Conservation (phyloP, 2,888 invertebrate genomes). For the Plebejus melissa region DNA sequence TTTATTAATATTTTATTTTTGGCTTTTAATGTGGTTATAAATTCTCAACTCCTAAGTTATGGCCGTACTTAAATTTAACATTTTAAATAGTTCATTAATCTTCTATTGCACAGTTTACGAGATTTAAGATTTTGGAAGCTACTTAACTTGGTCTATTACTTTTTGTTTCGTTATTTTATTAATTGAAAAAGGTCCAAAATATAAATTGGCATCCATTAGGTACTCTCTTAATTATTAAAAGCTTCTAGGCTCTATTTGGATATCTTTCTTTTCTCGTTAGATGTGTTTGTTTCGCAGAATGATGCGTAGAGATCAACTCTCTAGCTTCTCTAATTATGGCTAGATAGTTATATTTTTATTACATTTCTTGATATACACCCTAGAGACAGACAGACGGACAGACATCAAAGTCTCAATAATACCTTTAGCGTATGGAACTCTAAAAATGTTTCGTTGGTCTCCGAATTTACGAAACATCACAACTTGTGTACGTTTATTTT, state of each 20-base stretch:
- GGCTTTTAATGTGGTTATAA: constrained; percentile 1
- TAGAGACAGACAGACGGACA: too few relatives aligned
- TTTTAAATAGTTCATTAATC: constrained; percentile 7
- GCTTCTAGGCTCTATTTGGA: background rate
- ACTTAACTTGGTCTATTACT: background rate
- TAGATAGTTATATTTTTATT: too few relatives aligned
- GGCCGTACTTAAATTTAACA: background rate
- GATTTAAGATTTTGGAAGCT: background rate
- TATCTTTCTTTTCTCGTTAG: background rate
- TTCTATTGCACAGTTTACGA: background rate
- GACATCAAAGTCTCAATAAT: too few relatives aligned
- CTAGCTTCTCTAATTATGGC: too few relatives aligned
- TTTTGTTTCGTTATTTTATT: too few relatives aligned
- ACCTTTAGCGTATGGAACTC: too few relatives aligned
- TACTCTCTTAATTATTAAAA: background rate
- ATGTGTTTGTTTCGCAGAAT: background rate
- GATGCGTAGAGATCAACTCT: too few relatives aligned
- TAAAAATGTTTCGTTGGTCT: background rate
- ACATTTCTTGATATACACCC: too few relatives aligned
- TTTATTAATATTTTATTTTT: background rate
- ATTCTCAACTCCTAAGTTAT: background rate
- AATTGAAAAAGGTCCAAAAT: background rate
- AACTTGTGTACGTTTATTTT: background rate
- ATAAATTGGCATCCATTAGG: background rate
- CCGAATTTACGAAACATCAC: background rate